Evolutionary conservation across 1,140 invertebrate genomes (phyloP).

Genomic region (Trichonephila clavipes): DNA sequence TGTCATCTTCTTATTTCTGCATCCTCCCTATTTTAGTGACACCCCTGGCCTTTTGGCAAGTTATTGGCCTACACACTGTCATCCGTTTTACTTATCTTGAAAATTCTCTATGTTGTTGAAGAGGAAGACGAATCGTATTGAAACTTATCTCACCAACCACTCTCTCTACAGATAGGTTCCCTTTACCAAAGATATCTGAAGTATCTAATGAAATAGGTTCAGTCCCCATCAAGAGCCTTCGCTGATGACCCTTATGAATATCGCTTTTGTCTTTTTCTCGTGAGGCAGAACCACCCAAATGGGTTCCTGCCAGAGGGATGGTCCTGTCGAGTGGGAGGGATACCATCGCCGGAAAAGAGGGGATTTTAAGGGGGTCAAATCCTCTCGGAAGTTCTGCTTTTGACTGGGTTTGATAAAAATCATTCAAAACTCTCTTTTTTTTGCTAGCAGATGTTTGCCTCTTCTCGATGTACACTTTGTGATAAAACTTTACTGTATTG

Average conservation of each 20-base stretch:
- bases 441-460: background rate
- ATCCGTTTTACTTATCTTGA: background rate
- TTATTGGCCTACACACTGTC: background rate
- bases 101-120: background rate
- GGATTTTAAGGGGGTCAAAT: conserved; percentile 12
- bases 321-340: conserved; percentile 3
- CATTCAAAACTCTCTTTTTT: background rate
- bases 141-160: background rate
- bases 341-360: background rate
- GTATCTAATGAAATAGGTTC: conserved; percentile 18
- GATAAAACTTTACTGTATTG: background rate
- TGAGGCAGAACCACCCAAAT: conserved; percentile 12
- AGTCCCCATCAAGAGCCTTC: background rate
- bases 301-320: background rate
- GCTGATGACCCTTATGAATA: conserved; percentile 28
- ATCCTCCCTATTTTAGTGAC: no score
- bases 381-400: background rate
- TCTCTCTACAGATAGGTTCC: background rate
- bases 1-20: no score
- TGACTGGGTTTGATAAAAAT: background rate
- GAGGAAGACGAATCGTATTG: background rate
- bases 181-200: background rate
- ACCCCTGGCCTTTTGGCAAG: background rate
- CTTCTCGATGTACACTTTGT: background rate
- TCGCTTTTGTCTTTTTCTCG: background rate